Evolutionary conservation across 2,888 invertebrate genomes (phyloP), one percentile per base, ranked within the genome.

Genomic region (Thereva unica): DNA sequence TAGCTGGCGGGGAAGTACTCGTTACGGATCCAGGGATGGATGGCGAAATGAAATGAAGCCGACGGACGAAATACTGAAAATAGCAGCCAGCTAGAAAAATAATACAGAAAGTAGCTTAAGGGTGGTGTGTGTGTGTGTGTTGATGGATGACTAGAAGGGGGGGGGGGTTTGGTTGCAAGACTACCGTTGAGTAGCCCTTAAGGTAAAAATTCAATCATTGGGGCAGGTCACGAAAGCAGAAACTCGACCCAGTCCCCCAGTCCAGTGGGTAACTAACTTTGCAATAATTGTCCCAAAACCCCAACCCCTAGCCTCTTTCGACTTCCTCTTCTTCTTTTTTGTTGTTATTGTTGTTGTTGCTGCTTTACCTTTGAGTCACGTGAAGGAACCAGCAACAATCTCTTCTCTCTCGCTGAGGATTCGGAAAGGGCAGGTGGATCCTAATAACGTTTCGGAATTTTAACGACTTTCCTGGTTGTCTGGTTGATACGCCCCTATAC

Each of bases 151-250:
- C n/a, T 47, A 42, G 47, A 47, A 8, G 37, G 10, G 37, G 40
- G 41, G 6, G 12, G 35, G 7, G 35, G 7, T 8, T 45, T 37
- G 45, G 38, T 37, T 45, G 45, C 35, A 57, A 53, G 37, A 47
- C 45, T 47, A 44, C 37, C 12, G 55, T 9, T 37, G 57, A 59
- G 23, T 47, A 59, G 57, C 57, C 57, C 47, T 47, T 12, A 35
- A 59, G 57, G 57, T 47, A 47, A 47, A 59, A 59, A 59, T 59
- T 59, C 45, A 59, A 59, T 59, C 57, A 59, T 59, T 59, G 57
- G 57, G 57, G 57, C 47, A 59, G 57, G 57, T 59, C 57, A 59
- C 57, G 47, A 59, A 37, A 59, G 38, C 47, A 47, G 38, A 50
- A 38, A 34, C 5, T 12, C 35, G 38, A 45, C 40, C 9, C 8